Conservation (phyloP, 2,888 invertebrate species). For the Eupithecia centaureata region DNA sequence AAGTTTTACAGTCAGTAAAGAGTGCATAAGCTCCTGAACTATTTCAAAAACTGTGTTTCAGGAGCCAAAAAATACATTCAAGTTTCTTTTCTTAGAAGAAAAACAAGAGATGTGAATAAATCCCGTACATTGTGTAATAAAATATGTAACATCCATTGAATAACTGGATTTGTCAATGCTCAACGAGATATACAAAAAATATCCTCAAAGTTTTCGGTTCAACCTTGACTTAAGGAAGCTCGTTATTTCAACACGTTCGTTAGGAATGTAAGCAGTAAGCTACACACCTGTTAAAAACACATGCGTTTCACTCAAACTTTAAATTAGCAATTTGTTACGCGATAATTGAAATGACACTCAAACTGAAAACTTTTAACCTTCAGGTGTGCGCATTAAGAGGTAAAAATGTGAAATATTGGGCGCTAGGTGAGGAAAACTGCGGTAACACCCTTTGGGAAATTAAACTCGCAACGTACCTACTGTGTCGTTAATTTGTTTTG, state of each 20-base stretch:
- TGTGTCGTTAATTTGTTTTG: slow-evolving; percentile 73
- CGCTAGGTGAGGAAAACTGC: slow-evolving; percentile 60
- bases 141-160: not conserved
- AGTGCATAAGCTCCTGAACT: too few relatives aligned
- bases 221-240: slow-evolving; percentile 21
- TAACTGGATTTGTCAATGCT: not conserved
- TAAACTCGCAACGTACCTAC: slow-evolving; percentile 63
- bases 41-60: too few relatives aligned
- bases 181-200: not conserved
- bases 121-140: not conserved
- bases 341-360: slow-evolving; percentile 45
- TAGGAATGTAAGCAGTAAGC: slow-evolving; percentile 5
- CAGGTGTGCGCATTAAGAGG: slow-evolving; percentile 45
- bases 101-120: not conserved
- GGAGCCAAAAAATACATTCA: too few relatives aligned
- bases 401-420: slow-evolving; percentile 55
- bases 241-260: slow-evolving; percentile 24
- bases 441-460: slow-evolving; percentile 75
- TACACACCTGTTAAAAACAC: slow-evolving; percentile 24
- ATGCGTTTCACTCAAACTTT: slow-evolving; percentile 17
- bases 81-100: not conserved
- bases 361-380: slow-evolving; percentile 49
- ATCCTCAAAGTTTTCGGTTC: not conserved
- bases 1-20: too few relatives aligned
- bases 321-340: slow-evolving; percentile 37